phyloP scores from a whole-genome alignment of 2,888 invertebrate species.

The Cyclophora albipunctata region DNA sequence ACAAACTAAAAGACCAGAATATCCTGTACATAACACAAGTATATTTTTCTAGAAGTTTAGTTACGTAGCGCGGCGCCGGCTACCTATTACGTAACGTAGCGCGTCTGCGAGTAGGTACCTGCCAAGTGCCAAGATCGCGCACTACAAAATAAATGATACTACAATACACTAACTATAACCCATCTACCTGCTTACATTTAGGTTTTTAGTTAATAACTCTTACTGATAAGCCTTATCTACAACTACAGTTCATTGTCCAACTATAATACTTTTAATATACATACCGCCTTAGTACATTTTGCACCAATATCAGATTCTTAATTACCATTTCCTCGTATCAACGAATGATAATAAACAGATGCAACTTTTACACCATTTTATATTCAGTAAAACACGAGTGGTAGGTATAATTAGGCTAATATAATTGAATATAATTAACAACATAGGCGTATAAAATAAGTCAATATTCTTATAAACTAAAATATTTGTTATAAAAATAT shows the following conservation, averaged over 20 bases:
- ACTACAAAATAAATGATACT: too few relatives aligned
- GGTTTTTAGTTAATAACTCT: slow-evolving; percentile 1
- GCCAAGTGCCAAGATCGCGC: too few relatives aligned
- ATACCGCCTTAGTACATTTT: background rate
- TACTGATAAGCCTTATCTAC: slow-evolving; percentile 21
- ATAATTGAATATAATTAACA: slow-evolving; percentile 2
- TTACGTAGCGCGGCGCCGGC: background rate
- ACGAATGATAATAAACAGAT: too few relatives aligned
- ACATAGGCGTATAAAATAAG: too few relatives aligned
- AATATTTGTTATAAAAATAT: slow-evolving; percentile 73
- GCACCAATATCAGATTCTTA: too few relatives aligned
- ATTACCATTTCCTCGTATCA: too few relatives aligned
- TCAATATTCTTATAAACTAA: slow-evolving; percentile 1
- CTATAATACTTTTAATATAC: background rate
- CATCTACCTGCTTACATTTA: background rate
- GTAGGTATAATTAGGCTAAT: background rate
- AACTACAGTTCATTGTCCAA: slow-evolving; percentile 32
- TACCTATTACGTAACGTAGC: background rate
- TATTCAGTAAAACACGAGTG: too few relatives aligned
- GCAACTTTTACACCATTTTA: too few relatives aligned
- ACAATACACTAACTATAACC: background rate
- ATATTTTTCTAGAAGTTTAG: too few relatives aligned
- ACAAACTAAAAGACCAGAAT: too few relatives aligned
- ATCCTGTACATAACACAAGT: too few relatives aligned
- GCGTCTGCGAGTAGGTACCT: background rate